Base-by-base conservation (phyloP, 2,113 vertebrate species). In the Rhinogobius similis region DNA sequence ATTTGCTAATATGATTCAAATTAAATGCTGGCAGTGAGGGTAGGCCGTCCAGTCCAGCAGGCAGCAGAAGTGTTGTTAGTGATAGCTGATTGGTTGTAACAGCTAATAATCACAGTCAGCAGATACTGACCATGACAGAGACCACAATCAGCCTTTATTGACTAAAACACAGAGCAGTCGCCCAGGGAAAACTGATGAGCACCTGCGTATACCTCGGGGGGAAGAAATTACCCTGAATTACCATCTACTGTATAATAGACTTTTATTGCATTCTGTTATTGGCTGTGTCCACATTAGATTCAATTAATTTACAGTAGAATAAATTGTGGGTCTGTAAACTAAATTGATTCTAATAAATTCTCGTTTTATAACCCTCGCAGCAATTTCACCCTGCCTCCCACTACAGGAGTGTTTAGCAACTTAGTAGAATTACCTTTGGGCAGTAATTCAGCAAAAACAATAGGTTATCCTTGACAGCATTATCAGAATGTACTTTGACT, bases 51-150 rank as follows among this genome's bases (percentile, higher is more conserved):
- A 66, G 76, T 79, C 69, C 27, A 72, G 52, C 52, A 55, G 21
- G 77, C 81, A 55, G 75, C 61, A 70, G 67, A 69, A 59, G 81
- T 78, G 80, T 81, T 71, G 80, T 89, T 89, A 82, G 85, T 32
- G 68, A 81, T 70, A 72, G 64, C 67, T 79, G 86, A 90, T 91
- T 91, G 82, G 84, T 85, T 83, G 65, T 75, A 79, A 71, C 80
- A 55, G 77, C 87, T 83, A 86, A 90, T 84, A 84, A 90, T 92
- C 88, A 87, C 88, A 90, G 83, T 80, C 75, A 86, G 81, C 81
- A 86, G 68, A 82, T 86, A 90, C 81, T 90, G 90, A 90, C 86
- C 84, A 85, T 74, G 86, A 86, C 78, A 77, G 81, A 87, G 77
- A 81, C 74, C 72, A 70, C 82, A 86, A 90, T 86, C 85, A 84